Percentiles rank a stretch among this genome's conserved stretches.
These are phyloP conservation scores for Bryconaethiops microstoma DNA, from an alignment of 2,797 vertebrate genomes.

Conservation along the genomic window DNA sequence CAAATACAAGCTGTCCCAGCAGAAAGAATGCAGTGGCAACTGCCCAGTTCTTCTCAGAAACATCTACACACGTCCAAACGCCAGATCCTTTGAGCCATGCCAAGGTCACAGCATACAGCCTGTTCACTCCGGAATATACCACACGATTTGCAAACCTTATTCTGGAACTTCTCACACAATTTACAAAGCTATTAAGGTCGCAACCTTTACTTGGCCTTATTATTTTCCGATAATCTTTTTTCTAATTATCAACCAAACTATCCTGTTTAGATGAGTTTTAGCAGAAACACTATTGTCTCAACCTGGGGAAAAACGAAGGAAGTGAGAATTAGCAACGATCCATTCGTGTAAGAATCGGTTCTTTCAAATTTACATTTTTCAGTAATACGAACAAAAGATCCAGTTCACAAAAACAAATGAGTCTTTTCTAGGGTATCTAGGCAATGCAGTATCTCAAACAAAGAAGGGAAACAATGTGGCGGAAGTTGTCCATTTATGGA, in stretches of 20 bases:
- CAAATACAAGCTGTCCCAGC: neutral
- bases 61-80: neutral
- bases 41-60: neutral
- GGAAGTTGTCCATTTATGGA: too few relatives aligned
- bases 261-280: neutral
- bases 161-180: too few relatives aligned
- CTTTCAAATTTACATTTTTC: too few relatives aligned
- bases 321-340: too few relatives aligned
- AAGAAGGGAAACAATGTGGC: too few relatives aligned
- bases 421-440: too few relatives aligned
- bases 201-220: neutral
- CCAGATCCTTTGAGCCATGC: neutral
- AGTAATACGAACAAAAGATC: too few relatives aligned
- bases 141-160: neutral
- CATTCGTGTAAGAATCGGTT: too few relatives aligned
- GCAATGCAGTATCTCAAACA: too few relatives aligned
- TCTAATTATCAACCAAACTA: neutral
- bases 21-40: constrained; percentile 9
- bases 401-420: too few relatives aligned
- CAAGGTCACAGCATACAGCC: neutral
- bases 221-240: neutral
- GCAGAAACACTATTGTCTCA: neutral
- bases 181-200: neutral
- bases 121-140: neutral
- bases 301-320: neutral